Conservation (phyloP, 2,888 invertebrate genomes). For the Leucophenga montana region DNA sequence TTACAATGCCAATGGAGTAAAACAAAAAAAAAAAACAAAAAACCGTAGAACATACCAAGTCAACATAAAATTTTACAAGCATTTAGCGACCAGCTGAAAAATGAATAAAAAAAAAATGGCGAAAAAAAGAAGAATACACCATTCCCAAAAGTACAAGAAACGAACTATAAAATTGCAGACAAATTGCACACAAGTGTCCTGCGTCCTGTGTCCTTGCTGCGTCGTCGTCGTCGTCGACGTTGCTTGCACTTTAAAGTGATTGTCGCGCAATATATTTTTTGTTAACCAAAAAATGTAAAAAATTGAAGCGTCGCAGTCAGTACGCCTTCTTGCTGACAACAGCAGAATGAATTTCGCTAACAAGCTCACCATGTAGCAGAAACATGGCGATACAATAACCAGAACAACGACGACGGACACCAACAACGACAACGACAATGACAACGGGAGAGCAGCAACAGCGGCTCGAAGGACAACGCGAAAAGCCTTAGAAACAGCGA, state of each 20-base stretch:
- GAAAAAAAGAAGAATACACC: neutral
- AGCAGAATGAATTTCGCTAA: constrained; percentile 18
- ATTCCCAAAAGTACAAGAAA: constrained; percentile 32
- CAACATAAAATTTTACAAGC: constrained; percentile 25
- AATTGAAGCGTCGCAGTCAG: neutral
- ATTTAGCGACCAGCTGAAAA: constrained; percentile 12
- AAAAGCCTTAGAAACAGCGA: constrained; percentile 2
- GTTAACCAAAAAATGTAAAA: neutral
- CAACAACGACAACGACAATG: neutral
- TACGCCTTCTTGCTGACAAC: constrained; percentile 15
- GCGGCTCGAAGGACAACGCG: constrained; percentile 10
- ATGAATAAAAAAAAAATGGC: neutral
- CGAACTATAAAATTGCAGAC: constrained; percentile 58
- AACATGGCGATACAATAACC: constrained; percentile 7
- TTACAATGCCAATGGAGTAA: constrained; percentile 32
- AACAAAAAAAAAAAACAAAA: neutral
- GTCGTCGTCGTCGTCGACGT: neutral
- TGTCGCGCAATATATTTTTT: constrained; percentile 12
- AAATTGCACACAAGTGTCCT: constrained; percentile 57
- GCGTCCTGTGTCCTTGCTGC: neutral
- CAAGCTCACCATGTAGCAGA: neutral
- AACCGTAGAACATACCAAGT: constrained; percentile 6
- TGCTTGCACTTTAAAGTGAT: constrained; percentile 25
- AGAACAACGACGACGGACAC: neutral
- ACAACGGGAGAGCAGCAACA: too few relatives aligned